phyloP scores from a whole-genome alignment of 2,888 invertebrate genomes.

The Belgica antarctica region DNA sequence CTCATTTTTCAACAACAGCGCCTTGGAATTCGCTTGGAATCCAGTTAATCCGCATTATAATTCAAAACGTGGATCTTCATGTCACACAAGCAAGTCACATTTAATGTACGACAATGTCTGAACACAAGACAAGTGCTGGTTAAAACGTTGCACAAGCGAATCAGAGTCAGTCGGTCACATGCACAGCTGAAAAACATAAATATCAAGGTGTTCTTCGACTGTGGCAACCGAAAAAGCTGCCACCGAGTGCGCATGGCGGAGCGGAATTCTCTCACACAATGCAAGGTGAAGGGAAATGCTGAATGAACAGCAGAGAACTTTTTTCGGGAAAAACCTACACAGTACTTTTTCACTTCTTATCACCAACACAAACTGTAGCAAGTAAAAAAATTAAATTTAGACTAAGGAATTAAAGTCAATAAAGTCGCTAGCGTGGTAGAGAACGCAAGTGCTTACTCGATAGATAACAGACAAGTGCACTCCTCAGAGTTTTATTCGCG shows the following conservation, averaged over 20 bases:
- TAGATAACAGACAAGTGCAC: slow-evolving; percentile 32
- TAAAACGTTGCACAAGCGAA: slow-evolving; percentile 15
- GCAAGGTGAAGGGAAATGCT: slow-evolving; percentile 7
- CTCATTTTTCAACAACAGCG: too few species aligned
- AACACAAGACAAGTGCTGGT: too few species aligned
- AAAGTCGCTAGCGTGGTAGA: background rate
- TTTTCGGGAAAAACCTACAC: slow-evolving; percentile 8
- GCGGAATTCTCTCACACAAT: background rate
- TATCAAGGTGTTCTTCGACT: background rate
- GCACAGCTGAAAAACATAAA: background rate
- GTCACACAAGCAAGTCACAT: too few species aligned
- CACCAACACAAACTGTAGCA: slow-evolving; percentile 13
- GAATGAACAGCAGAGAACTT: background rate
- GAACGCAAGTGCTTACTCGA: slow-evolving; percentile 1
- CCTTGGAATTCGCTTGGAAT: too few species aligned
- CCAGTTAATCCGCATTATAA: too few species aligned
- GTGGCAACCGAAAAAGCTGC: slow-evolving; percentile 16
- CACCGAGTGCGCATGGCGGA: slow-evolving; percentile 4
- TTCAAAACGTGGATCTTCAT: too few species aligned
- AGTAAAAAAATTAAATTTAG: background rate
- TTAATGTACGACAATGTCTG: too few species aligned
- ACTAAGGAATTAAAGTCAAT: slow-evolving; percentile 7
- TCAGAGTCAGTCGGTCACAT: slow-evolving; percentile 21
- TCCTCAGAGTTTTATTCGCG: slow-evolving; percentile 24
- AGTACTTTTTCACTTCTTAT: slow-evolving; percentile 8